Conservation (phyloP, 2,113 vertebrate genomes). For the Serinus canaria region DNA sequence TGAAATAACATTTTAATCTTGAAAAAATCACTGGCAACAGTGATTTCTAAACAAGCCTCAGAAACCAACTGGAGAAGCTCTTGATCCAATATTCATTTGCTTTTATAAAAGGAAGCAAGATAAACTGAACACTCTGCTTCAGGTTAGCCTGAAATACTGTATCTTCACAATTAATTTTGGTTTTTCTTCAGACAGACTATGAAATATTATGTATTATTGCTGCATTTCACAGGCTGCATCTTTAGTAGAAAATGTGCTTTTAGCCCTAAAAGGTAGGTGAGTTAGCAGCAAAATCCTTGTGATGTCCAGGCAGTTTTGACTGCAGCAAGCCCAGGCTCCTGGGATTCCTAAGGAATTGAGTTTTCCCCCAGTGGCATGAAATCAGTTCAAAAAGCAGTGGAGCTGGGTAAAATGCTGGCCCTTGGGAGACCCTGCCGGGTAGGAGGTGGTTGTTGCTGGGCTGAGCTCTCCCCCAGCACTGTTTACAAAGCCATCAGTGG, state of each 20-base stretch:
- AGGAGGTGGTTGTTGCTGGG: neutral
- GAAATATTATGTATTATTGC: neutral
- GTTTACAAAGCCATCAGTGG: neutral
- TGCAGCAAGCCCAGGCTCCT: neutral
- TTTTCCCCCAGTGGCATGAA: neutral
- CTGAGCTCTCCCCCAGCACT: neutral
- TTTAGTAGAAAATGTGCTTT: neutral
- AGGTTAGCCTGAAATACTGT: neutral
- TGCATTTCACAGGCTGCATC: neutral
- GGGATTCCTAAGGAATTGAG: neutral
- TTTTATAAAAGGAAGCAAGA: neutral
- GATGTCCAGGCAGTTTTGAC: neutral
- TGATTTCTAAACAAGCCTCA: neutral
- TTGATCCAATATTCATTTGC: neutral
- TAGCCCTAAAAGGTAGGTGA: neutral
- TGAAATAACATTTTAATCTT: neutral
- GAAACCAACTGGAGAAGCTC: neutral
- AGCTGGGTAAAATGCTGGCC: neutral
- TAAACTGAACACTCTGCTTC: neutral
- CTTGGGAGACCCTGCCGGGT: neutral
- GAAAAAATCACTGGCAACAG: neutral
- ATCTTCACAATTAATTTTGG: neutral
- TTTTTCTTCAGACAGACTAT: neutral
- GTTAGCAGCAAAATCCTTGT: neutral
- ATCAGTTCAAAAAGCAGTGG: neutral